A percentile compares a stretch with the other conserved stretches of the same genome.
phyloP scores from a whole-genome alignment of 1,140 invertebrate genomes.

The Euwallacea similis region DNA sequence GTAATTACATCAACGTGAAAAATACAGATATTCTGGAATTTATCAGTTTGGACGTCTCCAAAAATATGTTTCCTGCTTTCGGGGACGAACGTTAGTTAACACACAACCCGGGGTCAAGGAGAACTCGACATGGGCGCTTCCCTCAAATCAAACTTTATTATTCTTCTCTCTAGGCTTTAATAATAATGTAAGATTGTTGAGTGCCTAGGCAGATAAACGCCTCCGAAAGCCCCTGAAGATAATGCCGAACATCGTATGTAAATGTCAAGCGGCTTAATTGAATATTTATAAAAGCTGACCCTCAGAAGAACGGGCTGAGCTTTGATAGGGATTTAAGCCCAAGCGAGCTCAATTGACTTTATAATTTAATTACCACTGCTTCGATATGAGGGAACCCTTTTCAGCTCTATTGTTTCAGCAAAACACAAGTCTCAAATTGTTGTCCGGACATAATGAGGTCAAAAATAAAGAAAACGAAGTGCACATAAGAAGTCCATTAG shows the following conservation, averaged over 20 bases:
- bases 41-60: conserved; percentile 12
- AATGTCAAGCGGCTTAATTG: conserved; percentile 11
- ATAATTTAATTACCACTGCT: conserved; percentile 11
- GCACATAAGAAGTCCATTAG: conserved; percentile 38
- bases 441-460: conserved; percentile 3
- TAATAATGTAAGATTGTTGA: too few relatives aligned
- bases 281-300: conserved; percentile 14
- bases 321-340: conserved; percentile 16
- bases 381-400: not conserved
- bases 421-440: not conserved
- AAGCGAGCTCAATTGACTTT: conserved; percentile 11
- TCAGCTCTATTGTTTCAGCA: not conserved
- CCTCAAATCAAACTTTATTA: too few relatives aligned
- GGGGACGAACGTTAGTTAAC: not conserved
- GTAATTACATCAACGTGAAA: conserved; percentile 33
- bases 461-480: conserved; percentile 22
- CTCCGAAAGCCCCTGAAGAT: not conserved
- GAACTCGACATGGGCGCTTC: too few relatives aligned
- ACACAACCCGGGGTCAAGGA: too few relatives aligned
- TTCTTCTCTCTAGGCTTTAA: too few relatives aligned
- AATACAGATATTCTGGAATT: conserved; percentile 36
- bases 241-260: conserved; percentile 5
- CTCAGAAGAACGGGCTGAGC: conserved; percentile 13
- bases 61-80: conserved; percentile 4
- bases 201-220: not conserved